These are phyloP conservation scores for Erebia ligea DNA, from an alignment of 2,888 invertebrate species.

Conservation along the genomic window DNA sequence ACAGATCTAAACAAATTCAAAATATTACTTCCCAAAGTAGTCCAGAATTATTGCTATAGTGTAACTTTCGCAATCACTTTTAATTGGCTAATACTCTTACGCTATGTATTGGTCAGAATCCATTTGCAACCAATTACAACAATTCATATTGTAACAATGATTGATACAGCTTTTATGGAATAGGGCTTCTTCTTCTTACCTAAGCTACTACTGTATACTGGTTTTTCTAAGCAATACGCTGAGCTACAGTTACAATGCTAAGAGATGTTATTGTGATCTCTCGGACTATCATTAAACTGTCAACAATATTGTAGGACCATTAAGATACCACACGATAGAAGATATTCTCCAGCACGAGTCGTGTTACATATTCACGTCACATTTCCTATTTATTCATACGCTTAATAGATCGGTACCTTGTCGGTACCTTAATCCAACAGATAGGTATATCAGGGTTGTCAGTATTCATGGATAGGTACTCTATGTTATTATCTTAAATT, in stretches of 20 bases:
- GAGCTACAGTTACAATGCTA: neutral
- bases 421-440: conserved; percentile 14
- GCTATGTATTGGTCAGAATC: no score
- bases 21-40: no score
- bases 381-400: conserved; percentile 25
- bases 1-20: no score
- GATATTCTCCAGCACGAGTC: conserved; percentile 12
- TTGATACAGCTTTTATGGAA: no score
- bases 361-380: conserved; percentile 22
- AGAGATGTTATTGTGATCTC: neutral
- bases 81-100: no score
- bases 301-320: conserved; percentile 9
- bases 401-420: conserved; percentile 21
- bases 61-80: no score
- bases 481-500: no score
- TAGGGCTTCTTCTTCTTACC: no score
- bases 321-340: conserved; percentile 10
- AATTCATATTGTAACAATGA: no score
- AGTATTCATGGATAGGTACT: neutral
- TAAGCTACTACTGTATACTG: no score
- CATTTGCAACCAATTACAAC: no score
- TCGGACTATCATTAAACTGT: conserved; percentile 10
- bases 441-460: conserved; percentile 10
- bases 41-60: no score
- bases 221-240: neutral